Base-by-base conservation (phyloP, 2,888 invertebrate genomes). In the Arge pagana region DNA sequence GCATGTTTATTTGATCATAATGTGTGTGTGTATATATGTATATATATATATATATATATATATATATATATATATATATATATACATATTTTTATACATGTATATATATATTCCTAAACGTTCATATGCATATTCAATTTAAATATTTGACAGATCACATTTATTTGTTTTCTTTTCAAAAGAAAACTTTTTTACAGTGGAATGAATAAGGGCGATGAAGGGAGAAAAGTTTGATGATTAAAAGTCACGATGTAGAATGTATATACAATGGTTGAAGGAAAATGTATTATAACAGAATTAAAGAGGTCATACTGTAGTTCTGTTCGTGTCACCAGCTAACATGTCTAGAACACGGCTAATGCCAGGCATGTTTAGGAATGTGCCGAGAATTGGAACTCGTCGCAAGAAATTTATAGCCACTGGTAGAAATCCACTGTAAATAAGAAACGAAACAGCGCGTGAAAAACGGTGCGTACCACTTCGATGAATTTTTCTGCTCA, bases 341-440 rank as follows among this genome's bases (percentile, higher is more conserved):
- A 85, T 84, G 77, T 90, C 87, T 62, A 92, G 83, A 64, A 92
- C 88, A 79, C 88, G 86, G 80, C 91, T 86, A 62, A 98, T 88
- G 52, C 93, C 88, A 24, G 98, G 96, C 67, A 97, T 81, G 78
- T 88, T 93, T 37, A 98, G 82, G 59, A 99, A 67, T 6, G 89
- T 88, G 11, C 97, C 96, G 53, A 99, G 74, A 5, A 97, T 82
- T 48, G 99, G 98, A 55, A 99, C 88, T 78, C 96, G 85, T 69
- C 96, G 83, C 61, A 99, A 79, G 79, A 99, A 97, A 76, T 96
- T 96, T 31, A 99, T 84, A 30, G 93, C 96, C 5, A 96, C 94
- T 15, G 98, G 98, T 77, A 99, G 86, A 79, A 99, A 98, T 18
- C 97, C 97, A 79, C 98, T 97, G 83, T 53, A 84, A 81, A n/a